Percentiles rank a stretch among this genome's conserved stretches.
These are phyloP conservation scores for Nomada fucata DNA, from an alignment of 2,888 invertebrate genomes.

Conservation along the genomic window DNA sequence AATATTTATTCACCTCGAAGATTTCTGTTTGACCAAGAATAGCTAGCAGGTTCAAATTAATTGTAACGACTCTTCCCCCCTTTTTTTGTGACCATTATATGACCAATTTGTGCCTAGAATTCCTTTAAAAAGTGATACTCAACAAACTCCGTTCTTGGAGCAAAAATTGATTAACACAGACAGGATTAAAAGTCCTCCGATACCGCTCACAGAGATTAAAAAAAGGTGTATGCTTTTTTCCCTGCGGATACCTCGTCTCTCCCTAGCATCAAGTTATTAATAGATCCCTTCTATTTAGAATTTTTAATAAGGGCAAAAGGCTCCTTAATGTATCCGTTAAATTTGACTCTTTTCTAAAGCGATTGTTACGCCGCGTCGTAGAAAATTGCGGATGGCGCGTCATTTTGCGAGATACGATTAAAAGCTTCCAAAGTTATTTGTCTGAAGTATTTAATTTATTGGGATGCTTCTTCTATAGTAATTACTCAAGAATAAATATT, in stretches of 20 bases:
- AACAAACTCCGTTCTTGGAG: neutral
- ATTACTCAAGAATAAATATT: too few species aligned
- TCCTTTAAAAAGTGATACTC: conserved; percentile 8
- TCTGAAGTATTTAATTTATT: neutral
- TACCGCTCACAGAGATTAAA: conserved; percentile 21
- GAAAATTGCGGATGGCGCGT: neutral
- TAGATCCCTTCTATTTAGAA: conserved; percentile 7
- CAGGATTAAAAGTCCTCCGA: conserved; percentile 21
- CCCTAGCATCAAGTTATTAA: conserved; percentile 7
- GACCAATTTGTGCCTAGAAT: neutral
- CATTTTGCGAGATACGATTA: neutral
- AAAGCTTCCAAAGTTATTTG: conserved; percentile 41
- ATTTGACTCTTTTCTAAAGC: neutral
- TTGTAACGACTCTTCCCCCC: neutral
- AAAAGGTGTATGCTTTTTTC: neutral
- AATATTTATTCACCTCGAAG: neutral
- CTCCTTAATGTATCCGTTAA: neutral
- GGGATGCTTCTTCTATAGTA: too few species aligned
- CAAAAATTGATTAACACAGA: conserved; percentile 8
- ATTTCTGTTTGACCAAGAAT: too few species aligned
- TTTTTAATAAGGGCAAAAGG: conserved; percentile 13
- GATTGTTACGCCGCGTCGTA: neutral
- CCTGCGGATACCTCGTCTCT: conserved; percentile 1
- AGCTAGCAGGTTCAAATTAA: neutral
- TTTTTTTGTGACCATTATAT: neutral